Base-by-base conservation (phyloP, 1,140 invertebrate species). In the Ceratoteleas bidentatus region DNA sequence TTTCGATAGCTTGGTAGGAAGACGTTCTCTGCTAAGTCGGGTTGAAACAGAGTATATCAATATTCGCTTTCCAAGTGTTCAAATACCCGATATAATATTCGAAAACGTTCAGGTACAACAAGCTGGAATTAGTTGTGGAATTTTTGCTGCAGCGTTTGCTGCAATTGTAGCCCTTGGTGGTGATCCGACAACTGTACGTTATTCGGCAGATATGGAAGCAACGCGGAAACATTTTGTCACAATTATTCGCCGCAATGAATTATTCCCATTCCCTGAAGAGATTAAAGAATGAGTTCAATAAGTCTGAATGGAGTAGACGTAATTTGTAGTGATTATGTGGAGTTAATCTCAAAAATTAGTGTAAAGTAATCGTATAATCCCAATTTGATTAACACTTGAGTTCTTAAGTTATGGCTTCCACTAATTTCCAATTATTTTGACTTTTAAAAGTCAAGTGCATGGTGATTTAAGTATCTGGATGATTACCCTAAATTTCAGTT, bases 81-180 rank as follows among this genome's bases (percentile, higher is more conserved):
- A 24, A 6, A 7, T 50, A 11, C 8, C 6, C 7, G 15, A 50
- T 16, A 50, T 50, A 16, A 16, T 54, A 2, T 13, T 34, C 6
- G 52, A 54, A 54, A 8, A 10, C 6, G 52, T 54, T 10, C 52
- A 54, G 16, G 5, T 8, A n/a, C 52, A 54, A 54, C 5, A 34
- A 34, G 52, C 33, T 54, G 52, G 52, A 5, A 54, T 54, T 7
- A 54, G 11, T 36, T 54, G 52, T 13, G 52, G 52, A 0, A 33
- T 54, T 16, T 54, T 54, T 34, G 52, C 52, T 33, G 6, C 52
- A n/a, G 52, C 52, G 11, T 54, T 54, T 34, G 52, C 52, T n/a
- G 33, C 52, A 33, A 34, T 24, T 10, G 0, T 54, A 6, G 52
- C 52, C 11, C 52, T 54, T 54, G 52, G 52, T 0, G 52, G 24